Base-by-base conservation (phyloP, 2,113 vertebrate species). In the Pomatorhinus ruficollis region DNA sequence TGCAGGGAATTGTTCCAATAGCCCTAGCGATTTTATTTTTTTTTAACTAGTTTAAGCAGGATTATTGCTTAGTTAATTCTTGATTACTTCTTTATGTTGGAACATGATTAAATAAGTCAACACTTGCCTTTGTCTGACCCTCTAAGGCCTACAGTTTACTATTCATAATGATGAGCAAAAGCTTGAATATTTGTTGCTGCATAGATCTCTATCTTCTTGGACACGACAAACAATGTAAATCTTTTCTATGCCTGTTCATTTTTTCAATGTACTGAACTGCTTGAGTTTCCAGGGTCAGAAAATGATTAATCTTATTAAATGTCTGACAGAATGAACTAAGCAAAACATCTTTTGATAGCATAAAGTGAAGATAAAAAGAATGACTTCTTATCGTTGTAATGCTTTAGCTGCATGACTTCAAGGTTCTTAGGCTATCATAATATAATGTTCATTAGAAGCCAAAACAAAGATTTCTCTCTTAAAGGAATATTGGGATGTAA, bases 261-360 rank as follows among this genome's bases (percentile, higher is more conserved):
- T 93, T 66, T 96, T 69, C 49, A 95, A 57, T 65, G 78, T 89
- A 83, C 94, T 66, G 87, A 97, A 96, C 79, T 86, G 59, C 76
- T 86, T 94, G 53, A 52, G 77, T 93, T 96, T 96, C 54, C 90
- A 97, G 86, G 91, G 91, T 89, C 94, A 97, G 78, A 96, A 96
- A 74, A 49, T 82, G 1, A 97, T 97, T 96, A 94, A 94, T 97
- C 81, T 97, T 64, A 95, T 93, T 96, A 95, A 93, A 97, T 79
- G 54, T 88, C 95, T 87, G 92, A 96, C 87, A 95, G 59, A 95
- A 35, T 39, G 49, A 97, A 96, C 91, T 91, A 94, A 96, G 89
- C 27, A 90, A 93, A 97, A 94, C 42, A 89, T 86, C 80, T 96
- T 90, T 92, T 92, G 72, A 81, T 92, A 89, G 93, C 87, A 92